phyloP scores from a whole-genome alignment of 1,140 invertebrate species.

The Cardiocondyla obscurior region DNA sequence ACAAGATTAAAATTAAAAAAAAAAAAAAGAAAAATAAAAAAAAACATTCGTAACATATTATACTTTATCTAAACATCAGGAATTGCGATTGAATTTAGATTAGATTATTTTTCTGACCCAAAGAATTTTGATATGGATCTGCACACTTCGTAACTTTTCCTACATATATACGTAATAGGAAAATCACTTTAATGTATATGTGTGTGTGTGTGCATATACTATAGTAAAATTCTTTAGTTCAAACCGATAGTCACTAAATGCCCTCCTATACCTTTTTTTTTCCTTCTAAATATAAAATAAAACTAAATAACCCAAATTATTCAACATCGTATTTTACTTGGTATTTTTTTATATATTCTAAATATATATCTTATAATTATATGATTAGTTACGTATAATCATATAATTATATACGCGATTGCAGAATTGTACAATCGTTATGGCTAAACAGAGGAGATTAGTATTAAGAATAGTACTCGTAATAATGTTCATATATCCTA shows the following conservation, averaged over 20 bases:
- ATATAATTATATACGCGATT: constrained; percentile 23
- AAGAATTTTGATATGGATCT: constrained; percentile 76
- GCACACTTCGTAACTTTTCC: constrained; percentile 58
- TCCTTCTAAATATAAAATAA: constrained; percentile 68
- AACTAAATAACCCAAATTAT: constrained; percentile 69
- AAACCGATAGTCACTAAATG: constrained; percentile 65
- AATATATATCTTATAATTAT: constrained; percentile 13
- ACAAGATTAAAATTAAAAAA: constrained; percentile 69
- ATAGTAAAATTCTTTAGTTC: constrained; percentile 74
- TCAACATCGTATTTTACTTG: constrained; percentile 69
- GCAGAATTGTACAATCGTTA: constrained; percentile 70
- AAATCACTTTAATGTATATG: constrained; percentile 48
- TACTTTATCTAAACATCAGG: constrained; percentile 60
- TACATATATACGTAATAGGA: not conserved
- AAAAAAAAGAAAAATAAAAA: constrained; percentile 62
- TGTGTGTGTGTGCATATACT: constrained; percentile 46
- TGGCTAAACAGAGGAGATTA: constrained; percentile 75
- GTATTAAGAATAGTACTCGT: constrained; percentile 77
- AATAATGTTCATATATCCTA: constrained; percentile 75
- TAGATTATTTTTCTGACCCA: constrained; percentile 73
- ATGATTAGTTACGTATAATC: constrained; percentile 63
- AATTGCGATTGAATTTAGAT: constrained; percentile 58
- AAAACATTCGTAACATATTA: constrained; percentile 64
- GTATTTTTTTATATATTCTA: constrained; percentile 75
- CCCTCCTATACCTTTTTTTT: constrained; percentile 63